Evolutionary conservation across 2,797 vertebrate genomes (phyloP), one percentile per base, ranked within the genome.

Genomic region (Rhabdophis nuchalis): DNA sequence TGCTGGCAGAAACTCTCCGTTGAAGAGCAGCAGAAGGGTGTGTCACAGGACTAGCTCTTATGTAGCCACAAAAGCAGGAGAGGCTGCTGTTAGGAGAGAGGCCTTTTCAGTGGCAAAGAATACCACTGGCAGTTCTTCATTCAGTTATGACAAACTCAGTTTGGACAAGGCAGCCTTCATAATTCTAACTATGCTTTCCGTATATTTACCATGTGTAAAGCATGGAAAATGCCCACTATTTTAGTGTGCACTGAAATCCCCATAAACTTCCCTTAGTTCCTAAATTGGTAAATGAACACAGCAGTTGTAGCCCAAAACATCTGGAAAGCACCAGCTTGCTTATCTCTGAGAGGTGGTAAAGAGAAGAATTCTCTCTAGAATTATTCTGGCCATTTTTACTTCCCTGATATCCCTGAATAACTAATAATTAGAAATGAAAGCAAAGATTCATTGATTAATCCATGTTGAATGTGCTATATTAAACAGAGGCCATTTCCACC

Each of bases 11-110:
- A 88, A 58, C 53, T 58, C 85, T 86, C 87, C 92, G 25, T 25
- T 0, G 0, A 6, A 93, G 94, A 96, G 95, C 96, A 94, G 89
- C 93, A 91, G 89, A 94, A 89, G 88, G 5, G 0, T 91, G 93
- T 0, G 0, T 68, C 41, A 7, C 54, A 92, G 92, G 18, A 50
- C 90, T 93, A 94, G 94, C 95, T 95, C 41, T 95, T 94, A 94
- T 87, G 58, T 36, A 72, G 56, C 64, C 94, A 32, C 1, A 0
- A 91, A n/a, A 94, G 87, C 89, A 18, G 61, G 1, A 1, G 0
- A 12, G 58, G 64, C 87, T 16, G 10, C 85, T 50, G 60, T 89
- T 0, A 58, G 0, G 68, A 58, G 13, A 27, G 85, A 41, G 0
- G 0, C 89, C 57, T 50, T 89, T 61, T 0, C 0, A 41, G 46